Base-by-base conservation (phyloP, 2,797 vertebrate genomes). In the Scomberomorus guttatus region DNA sequence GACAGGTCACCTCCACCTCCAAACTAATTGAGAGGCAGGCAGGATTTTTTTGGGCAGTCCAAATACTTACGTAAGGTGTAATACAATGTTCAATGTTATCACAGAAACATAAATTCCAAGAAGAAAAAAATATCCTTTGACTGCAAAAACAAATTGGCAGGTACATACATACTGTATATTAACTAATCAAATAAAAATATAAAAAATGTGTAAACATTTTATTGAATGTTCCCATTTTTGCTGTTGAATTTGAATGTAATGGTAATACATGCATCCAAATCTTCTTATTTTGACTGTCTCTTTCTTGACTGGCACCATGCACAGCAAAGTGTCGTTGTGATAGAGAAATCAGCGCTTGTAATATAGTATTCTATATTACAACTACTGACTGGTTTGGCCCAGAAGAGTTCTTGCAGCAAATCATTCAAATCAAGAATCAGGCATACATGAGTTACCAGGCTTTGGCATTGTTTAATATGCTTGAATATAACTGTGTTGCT, bases 351-450 rank as follows among this genome's bases (percentile, higher is more conserved):
- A 18, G 22, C 56, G 6, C 37, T 42, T 55, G 52, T 24, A 67
- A 52, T 39, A 60, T 32, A 27, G 14, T 6, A 22, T 54, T 51
- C 4, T n/a, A 6, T 22, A 46, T 25, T 58, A 18, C 13, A 74
- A n/a, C 17, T 55, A 29, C 34, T 57, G 48, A 57, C 25, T 46
- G 56, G 72, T 74, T 81, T 5, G 0, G 37, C 15, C 62, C 42
- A 46, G 67, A 74, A 78, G 42, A 73, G 34, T 37, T 68, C 20
- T 60, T 22, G 57, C 54, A 71, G 61, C 58, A 72, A 80, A 64
- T 64, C 56, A 59, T 58, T 74, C 1, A 61, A 66, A 79, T 62
- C 39, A 27, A 66, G 17, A 80, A 70, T 80, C 29, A 78, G 46
- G 48, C 75, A 57, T 73, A 56, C 54, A 60, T 80, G 46, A 57